Percentiles rank a stretch among this genome's conserved stretches.
Evolutionary conservation across 2,113 vertebrate species (phyloP).

Genomic region (Isurus oxyrinchus): DNA sequence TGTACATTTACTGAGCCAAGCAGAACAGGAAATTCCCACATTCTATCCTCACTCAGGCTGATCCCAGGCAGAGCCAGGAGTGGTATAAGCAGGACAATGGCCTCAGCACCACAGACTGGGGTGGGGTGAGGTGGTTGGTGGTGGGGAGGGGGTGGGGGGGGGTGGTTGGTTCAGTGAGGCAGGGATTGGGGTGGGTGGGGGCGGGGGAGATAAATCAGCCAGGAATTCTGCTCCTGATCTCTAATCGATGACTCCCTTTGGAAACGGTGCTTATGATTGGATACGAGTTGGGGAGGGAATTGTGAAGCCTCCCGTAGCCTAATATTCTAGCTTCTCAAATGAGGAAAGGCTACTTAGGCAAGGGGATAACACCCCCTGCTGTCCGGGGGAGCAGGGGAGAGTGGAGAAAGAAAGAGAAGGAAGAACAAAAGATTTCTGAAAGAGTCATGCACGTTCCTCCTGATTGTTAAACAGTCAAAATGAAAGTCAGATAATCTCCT

Average conservation of each 20-base stretch:
- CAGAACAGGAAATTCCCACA: background rate
- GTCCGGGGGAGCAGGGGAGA: background rate
- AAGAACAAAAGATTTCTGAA: background rate
- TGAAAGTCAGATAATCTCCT: background rate
- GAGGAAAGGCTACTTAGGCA: background rate
- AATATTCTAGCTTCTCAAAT: background rate
- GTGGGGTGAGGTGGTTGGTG: too few species aligned
- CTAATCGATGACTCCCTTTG: background rate
- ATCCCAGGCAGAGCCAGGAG: background rate
- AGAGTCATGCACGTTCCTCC: background rate
- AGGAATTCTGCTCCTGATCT: background rate
- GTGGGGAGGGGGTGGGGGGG: background rate
- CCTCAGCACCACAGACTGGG: background rate
- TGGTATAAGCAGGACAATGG: background rate
- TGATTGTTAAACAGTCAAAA: background rate
- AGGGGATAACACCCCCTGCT: background rate
- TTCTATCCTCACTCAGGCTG: background rate
- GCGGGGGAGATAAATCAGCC: background rate
- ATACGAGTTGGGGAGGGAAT: background rate
- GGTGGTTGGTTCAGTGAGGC: too few species aligned
- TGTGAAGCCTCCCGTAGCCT: background rate
- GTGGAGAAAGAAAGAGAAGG: background rate
- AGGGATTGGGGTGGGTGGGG: background rate
- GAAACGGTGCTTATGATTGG: background rate
- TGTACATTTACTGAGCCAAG: background rate